These are phyloP conservation scores for Melanerpes formicivorus DNA, from an alignment of 2,113 vertebrate genomes.

Conservation along the genomic window DNA sequence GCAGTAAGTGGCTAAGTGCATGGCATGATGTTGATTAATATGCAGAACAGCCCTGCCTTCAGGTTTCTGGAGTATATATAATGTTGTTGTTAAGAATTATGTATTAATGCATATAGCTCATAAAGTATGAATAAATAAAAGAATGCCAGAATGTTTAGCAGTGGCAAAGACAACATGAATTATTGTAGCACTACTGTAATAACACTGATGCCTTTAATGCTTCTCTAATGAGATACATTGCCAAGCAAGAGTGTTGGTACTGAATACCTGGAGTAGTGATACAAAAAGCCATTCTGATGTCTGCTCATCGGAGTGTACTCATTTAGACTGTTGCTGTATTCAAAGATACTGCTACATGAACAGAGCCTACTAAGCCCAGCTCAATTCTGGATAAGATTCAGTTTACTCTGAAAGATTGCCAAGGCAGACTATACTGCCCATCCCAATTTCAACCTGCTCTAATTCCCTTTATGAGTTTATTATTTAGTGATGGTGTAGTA, in stretches of 20 bases:
- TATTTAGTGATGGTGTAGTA: constrained; percentile 39
- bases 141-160: neutral
- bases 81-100: neutral
- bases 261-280: neutral
- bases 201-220: neutral
- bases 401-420: constrained; percentile 36
- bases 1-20: neutral
- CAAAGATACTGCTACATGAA: neutral
- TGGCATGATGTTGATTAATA: neutral
- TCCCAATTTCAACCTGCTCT: constrained; percentile 38
- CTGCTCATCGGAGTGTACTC: neutral
- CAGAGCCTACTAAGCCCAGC: constrained; percentile 6
- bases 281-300: neutral
- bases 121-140: neutral
- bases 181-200: neutral
- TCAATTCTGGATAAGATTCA: constrained; percentile 38
- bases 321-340: constrained; percentile 15
- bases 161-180: neutral
- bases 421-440: constrained; percentile 28
- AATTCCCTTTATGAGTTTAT: constrained; percentile 64
- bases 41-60: neutral
- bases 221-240: neutral
- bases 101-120: neutral
- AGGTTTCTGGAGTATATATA: neutral
- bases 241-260: neutral